phyloP scores from a whole-genome alignment of 2,888 invertebrate genomes.

The Sepiola atlantica region DNA sequence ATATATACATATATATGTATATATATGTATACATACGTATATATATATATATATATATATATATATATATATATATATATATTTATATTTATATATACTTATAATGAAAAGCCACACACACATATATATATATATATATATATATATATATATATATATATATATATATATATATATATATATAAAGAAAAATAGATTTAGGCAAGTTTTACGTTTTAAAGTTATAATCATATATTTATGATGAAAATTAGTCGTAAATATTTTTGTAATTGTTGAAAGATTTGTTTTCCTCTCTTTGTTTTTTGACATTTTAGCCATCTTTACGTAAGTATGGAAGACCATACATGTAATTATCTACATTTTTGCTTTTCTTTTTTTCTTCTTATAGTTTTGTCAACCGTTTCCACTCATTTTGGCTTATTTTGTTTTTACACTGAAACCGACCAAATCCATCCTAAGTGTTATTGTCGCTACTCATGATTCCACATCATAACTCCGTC shows the following conservation, averaged over 20 bases:
- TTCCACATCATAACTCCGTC: neutral
- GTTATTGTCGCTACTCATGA: neutral
- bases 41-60: neutral
- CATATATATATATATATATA: too few species aligned
- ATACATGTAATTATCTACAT: neutral
- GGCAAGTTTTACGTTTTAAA: neutral
- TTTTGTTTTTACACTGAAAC: neutral
- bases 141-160: too few species aligned
- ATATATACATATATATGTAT: neutral
- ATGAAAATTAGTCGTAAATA: neutral
- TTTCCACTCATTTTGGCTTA: neutral
- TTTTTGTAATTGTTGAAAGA: neutral
- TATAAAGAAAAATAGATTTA: too few species aligned
- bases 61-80: constrained; percentile 2
- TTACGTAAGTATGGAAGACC: neutral
- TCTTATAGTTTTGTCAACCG: neutral
- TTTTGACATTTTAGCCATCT: too few species aligned
- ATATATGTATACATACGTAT: neutral
- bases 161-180: too few species aligned
- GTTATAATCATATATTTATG: neutral
- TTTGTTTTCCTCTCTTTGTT: neutral
- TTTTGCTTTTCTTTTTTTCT: neutral
- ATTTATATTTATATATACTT: neutral
- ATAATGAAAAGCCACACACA: too few species aligned
- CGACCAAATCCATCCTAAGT: neutral